Evolutionary conservation across 2,888 invertebrate genomes (phyloP).

Genomic region (Meiosimyza platycephala): DNA sequence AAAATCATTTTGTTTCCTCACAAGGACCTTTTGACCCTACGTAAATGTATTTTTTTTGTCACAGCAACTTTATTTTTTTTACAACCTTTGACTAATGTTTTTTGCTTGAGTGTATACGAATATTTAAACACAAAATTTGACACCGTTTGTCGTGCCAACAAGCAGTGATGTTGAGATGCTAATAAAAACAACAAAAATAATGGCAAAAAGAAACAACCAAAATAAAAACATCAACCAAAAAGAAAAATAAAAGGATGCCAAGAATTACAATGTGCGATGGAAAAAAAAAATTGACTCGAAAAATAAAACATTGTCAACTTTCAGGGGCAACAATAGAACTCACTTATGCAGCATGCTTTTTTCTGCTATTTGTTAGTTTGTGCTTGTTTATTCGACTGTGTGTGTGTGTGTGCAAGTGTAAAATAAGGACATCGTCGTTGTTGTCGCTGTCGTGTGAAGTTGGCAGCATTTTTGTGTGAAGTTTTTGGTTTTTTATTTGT

Average conservation of each 20-base stretch:
- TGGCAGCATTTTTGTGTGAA: background rate
- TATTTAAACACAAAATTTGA: slow-evolving; percentile 12
- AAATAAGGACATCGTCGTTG: slow-evolving; percentile 13
- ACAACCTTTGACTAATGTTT: slow-evolving; percentile 5
- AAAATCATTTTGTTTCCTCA: background rate
- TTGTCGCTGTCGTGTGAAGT: slow-evolving; percentile 18
- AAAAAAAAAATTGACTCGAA: slow-evolving; percentile 1
- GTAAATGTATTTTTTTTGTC: too few relatives aligned
- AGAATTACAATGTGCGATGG: background rate
- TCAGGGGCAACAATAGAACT: slow-evolving; percentile 30
- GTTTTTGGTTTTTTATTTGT: slow-evolving; percentile 8
- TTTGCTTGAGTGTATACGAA: background rate
- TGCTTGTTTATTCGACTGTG: too few relatives aligned
- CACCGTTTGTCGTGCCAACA: slow-evolving; percentile 26
- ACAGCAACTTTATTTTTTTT: too few relatives aligned
- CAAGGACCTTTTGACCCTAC: background rate
- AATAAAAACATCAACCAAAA: slow-evolving; percentile 2
- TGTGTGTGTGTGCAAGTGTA: background rate
- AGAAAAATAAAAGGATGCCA: background rate
- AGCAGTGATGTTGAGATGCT: slow-evolving; percentile 9
- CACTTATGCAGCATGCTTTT: background rate
- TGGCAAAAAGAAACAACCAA: slow-evolving; percentile 9
- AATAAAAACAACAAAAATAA: slow-evolving; percentile 16
- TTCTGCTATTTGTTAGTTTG: too few relatives aligned
- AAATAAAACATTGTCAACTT: slow-evolving; percentile 26